Evolutionary conservation across 2,797 vertebrate species (phyloP), one percentile per base, ranked within the genome.

Genomic region (Ptychobarbus kaznakovi): DNA sequence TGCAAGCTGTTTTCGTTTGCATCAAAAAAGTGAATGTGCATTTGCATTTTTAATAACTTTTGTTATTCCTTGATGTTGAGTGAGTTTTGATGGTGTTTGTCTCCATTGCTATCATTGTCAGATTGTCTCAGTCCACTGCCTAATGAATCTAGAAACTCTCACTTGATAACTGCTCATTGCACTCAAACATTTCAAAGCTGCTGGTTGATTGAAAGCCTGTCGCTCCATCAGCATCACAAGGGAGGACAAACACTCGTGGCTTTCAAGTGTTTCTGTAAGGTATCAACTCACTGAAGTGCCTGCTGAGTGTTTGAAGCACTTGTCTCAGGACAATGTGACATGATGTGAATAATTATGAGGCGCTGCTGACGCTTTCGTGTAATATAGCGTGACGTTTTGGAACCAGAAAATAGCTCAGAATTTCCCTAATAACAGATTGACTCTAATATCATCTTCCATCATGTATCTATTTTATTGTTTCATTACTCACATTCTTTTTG

Each of bases 301-400:
- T 35, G 10, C 72, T 53, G 73, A 75, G 49, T 11, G 0, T 53
- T 75, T 75, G 73, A 75, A 75, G 28, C 18, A 0, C 49, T 35
- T 8, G 49, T 75, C 73, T 75, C 73, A 35, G 73, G 73, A 75
- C 73, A 53, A 35, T 53, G 28, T 35, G 15, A 51, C 15, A 8
- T 51, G 28, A 75, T 53, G 51, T 76, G 51, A 76, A 76, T 38
- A 76, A 56, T 76, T n/a, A 56, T 38, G 6, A 76, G 42, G 32
- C 1, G 1, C 49, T 53, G 28, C 28, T 35, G 49, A 53, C 11
- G 3, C 12, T 63, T 63, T 32, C 12, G 2, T n/a, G 12, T 12
- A 28, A 28, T 15, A 22, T n/a, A 65, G 6, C 13, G 5, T 63
- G 28, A 16, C 6, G 3, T 56, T 53, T 76, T 40, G 1, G 3